Evolutionary conservation across 2,113 vertebrate species (phyloP), one percentile per base, ranked within the genome.

Genomic region (Andinoacara biseriatus): DNA sequence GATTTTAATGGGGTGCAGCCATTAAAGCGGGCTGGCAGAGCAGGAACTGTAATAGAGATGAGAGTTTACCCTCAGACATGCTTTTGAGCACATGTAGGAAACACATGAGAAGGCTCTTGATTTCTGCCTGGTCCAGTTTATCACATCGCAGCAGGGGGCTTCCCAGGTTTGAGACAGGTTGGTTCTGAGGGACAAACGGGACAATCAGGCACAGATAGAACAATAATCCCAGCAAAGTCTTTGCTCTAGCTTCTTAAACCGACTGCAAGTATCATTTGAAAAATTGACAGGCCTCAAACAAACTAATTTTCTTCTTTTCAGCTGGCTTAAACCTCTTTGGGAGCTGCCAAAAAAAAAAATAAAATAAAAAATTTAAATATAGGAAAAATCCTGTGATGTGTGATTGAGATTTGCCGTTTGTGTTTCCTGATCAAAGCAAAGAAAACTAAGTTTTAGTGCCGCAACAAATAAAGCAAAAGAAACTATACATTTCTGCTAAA

Each of bases 61-160:
- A 6, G n/a, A 20, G 65, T 87, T 91, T 96, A 99, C 98, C 98
- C 4, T 99, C 98, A 83, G 98, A 99, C 98, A 99, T 99, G 96
- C 96, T 99, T 94, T 98, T 99, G 60, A 99, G 94, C 86, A 99
- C 96, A 52, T 99, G 97, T 38, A 99, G 95, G 90, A 99, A 99
- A 92, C 97, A 99, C 97, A 99, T 98, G 78, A 99, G 96, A 57
- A 99, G 95, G 82, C 96, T 99, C 94, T 97, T 98, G 88, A 99
- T 98, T 92, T 99, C 98, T 3, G 95, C 92, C 91, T 99, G 98
- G 84, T 99, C 98, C 83, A 99, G 96, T 92, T 99, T 99, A 91
- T 99, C 98, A 83, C 96, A 98, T 57, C 98, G 97, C 87, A 99
- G 93, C 60, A 99, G 89, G 2, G 96, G 91, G 87, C 97, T 97